Evolutionary conservation across 2,888 invertebrate species (phyloP), one percentile per base, ranked within the genome.

Genomic region (Cantharis lateralis): DNA sequence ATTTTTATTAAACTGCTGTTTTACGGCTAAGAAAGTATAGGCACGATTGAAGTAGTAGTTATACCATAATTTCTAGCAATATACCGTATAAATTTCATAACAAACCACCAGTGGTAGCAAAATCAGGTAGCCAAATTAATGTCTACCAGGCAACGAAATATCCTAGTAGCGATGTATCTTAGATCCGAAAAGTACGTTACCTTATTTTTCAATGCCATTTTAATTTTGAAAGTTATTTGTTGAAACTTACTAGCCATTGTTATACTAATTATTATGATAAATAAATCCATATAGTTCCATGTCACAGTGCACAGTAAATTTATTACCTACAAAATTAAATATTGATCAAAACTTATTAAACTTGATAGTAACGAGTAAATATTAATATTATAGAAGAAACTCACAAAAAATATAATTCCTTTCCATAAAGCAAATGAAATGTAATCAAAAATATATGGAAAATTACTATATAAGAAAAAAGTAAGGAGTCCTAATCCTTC

Each of bases 261-360:
- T 15, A 81, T 82, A 76, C 87, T 86, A 15, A 86, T 75, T 32
- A 85, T 63, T 72, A 87, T 86, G 62, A 87, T 84, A 76, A 86
- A 87, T 63, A 87, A 78, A 78, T 87, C 87, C 73, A 82, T 85
- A 70, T 84, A 84, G 61, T 84, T 83, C 86, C 86, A 86, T 24
- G 82, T 81, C 70, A 87, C 82, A 5, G 84, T 83, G 16, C 83
- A 80, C 13, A 84, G 81, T 15, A 84, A 24, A 26, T 82, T 82
- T 32, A 84, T 72, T 61, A 85, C 71, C 86, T 86, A 77, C 76
- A 84, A 84, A 32, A 24, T 11, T 13, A 26, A 70, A n/a, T 66
- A 16, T 63, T 18, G 11, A 18, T 18, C 16, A 7, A 10, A 18
- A 16, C 16, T 16, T 63, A 18, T 11, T 18, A 11, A 18, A 18